Evolutionary conservation across 2,797 vertebrate genomes (phyloP).

Genomic region (Macropodus opercularis): DNA sequence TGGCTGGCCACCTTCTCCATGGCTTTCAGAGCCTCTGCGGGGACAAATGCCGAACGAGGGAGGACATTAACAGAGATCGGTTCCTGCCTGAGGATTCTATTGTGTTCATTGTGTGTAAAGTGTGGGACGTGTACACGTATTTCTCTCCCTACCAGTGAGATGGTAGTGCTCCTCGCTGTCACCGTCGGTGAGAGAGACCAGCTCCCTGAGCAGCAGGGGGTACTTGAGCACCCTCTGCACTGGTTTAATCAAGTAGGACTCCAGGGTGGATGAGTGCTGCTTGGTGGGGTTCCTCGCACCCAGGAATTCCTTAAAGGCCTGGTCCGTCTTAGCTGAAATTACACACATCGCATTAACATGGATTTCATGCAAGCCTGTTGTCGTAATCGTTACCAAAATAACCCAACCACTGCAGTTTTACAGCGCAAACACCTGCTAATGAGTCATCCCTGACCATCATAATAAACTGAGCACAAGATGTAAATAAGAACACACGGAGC

Average conservation of each 20-base stretch:
- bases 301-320: conserved; percentile 93
- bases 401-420: conserved; percentile 29
- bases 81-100: not conserved
- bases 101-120: conserved; percentile 10
- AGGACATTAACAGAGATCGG: conserved; percentile 1
- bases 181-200: conserved; percentile 92
- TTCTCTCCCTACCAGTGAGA: conserved; percentile 84
- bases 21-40: conserved; percentile 92
- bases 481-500: not conserved
- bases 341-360: conserved; percentile 15
- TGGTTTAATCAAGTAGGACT: conserved; percentile 98
- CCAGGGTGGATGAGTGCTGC: conserved; percentile 96
- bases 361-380: not conserved
- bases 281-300: conserved; percentile 94
- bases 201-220: conserved; percentile 92
- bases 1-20: conserved; percentile 99
- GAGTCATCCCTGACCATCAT: not conserved
- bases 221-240: conserved; percentile 98
- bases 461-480: not conserved
- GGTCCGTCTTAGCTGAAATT: conserved; percentile 90
- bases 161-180: conserved; percentile 98
- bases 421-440: conserved; percentile 21
- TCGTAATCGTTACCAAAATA: conserved; percentile 41
- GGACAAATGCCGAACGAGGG: conserved; percentile 5
- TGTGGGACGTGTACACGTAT: not conserved